Evolutionary conservation across 2,888 invertebrate species (phyloP), one percentile per base, ranked within the genome.

Genomic region (Drosophila algonquin): DNA sequence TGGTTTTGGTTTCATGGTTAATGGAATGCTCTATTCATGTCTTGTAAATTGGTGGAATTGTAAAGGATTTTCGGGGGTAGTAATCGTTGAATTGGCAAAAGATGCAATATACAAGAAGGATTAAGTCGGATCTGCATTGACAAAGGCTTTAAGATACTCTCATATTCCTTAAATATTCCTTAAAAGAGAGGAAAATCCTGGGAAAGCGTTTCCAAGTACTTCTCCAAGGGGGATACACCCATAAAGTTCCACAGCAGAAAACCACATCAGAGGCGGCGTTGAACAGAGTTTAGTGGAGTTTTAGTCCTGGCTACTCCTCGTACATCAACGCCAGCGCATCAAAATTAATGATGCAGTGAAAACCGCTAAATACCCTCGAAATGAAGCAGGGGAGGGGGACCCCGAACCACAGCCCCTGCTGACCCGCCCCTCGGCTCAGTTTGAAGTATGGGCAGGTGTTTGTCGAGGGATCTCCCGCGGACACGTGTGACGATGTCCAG

Each of bases 301-400:
- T 14, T 14, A 40, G 40, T 14, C 14, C 40, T 14, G 14, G 35
- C 35, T 14, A 12, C 35, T 35, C 4, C 12, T 35, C 35, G 35
- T 14, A 5, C 35, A 35, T 35, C 61, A 61, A 57, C 53, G 64
- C 60, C 61, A 72, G 79, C 70, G 64, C 87, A 88, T 83, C 77
- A 75, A 85, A 84, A 83, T 88, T 85, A 88, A 85, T 89, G 84
- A 85, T 86, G 84, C 84, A 83, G 75, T 80, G 78, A 83, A 76
- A 86, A 72, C 75, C 84, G 63, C 83, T 85, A 85, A 82, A 85
- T 81, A 76, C 75, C 59, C 71, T 65, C 69, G 69, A 87, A 85
- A 76, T 75, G 82, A 24, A 24, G 21, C 21, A 21, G 21, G 21
- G 21, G 21, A 21, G 18, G 18, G 18, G 18, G 18, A 18, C 18